Base-by-base conservation (phyloP, 1,140 invertebrate genomes). In the Arctopsyche grandis region DNA sequence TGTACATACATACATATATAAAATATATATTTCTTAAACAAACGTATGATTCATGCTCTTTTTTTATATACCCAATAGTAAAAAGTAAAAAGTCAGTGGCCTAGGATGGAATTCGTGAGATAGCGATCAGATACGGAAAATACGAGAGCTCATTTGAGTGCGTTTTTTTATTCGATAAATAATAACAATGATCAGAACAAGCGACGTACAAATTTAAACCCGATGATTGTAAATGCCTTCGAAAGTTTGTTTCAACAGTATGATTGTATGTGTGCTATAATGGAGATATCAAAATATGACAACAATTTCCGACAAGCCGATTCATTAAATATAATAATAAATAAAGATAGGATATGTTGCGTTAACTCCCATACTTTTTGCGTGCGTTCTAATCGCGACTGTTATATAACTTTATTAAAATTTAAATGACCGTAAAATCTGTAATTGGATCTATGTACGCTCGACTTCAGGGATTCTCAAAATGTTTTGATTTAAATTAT, bases 261-360 rank as follows among this genome's bases (percentile, higher is more conserved):
- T 10, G 48, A 5, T 1, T 52, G 29, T 38, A 38, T n/a, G n/a
- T n/a, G n/a, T n/a, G n/a, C n/a, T n/a, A n/a, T 52, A 52, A 52
- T 52, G 48, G 12, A 52, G 48, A 52, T 52, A 52, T 52, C 48
- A 52, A 52, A 52, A 52, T 16, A 52, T 52, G 48, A 52, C 48
- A 52, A 52, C 16, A 10, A 52, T 16, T 5, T 52, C 48, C 48
- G 48, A 52, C 48, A 52, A 52, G 16, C 10, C 10, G 10, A 16
- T 52, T 52, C 16, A 12, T 52, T 52, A 52, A 5, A 52, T 5
- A 52, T 52, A 52, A 46, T 46, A 46, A 46, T 46, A 46, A 46
- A 46, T 12, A 46, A 46, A 46, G 3, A 52, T 52, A 52, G 10
- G 16, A 52, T 52, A 12, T 52, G 48, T 16, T 16, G 48, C 12